Evolutionary conservation across 2,888 invertebrate species (phyloP), one percentile per base, ranked within the genome.

Genomic region (Pimpla rufipes): DNA sequence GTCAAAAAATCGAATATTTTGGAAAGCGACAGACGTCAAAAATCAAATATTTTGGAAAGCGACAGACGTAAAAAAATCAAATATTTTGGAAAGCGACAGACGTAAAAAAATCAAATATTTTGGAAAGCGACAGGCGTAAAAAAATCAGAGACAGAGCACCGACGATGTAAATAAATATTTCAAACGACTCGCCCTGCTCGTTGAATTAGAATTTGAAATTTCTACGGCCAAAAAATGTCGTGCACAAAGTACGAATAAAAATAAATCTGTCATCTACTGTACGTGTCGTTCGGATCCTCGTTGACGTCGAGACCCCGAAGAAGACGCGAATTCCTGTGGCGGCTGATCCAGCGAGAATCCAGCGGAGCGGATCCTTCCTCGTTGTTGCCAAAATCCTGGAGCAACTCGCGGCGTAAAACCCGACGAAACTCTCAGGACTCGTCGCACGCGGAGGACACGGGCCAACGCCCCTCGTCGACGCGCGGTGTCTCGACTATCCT

Each of bases 391-490:
- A 77, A 71, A 71, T 62, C 62, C 18, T 42, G 37, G 78, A 40
- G n/a, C 37, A 45, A 55, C 45, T 66, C 40, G 29, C 35, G 42
- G 37, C 13, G 55, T 52, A 75, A 74, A 74, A 64, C 73, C 42
- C 23, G 47, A 64, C 50, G 29, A 79, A 79, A 79, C 73, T 74
- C 50, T 47, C 55, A 67, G 50, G 59, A 81, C 73, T 66, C 29
- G 3, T 29, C 35, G 45, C 59, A 47, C 29, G 29, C 29, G 45
- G 83, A 81, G 83, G 83, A 83, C 77, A 79, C 86, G 87, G 91
- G 87, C 90, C 92, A 92, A 92, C 92, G 92, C 92, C 92, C 92
- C 90, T 89, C 88, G 79, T 90, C 89, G 79, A 87, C 86, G 87
- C 85, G 86, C 88, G 88, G 74, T 87, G 79, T 87, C 88, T 86